Conservation (phyloP, 2,113 vertebrate genomes). For the Pteropus alecto region DNA sequence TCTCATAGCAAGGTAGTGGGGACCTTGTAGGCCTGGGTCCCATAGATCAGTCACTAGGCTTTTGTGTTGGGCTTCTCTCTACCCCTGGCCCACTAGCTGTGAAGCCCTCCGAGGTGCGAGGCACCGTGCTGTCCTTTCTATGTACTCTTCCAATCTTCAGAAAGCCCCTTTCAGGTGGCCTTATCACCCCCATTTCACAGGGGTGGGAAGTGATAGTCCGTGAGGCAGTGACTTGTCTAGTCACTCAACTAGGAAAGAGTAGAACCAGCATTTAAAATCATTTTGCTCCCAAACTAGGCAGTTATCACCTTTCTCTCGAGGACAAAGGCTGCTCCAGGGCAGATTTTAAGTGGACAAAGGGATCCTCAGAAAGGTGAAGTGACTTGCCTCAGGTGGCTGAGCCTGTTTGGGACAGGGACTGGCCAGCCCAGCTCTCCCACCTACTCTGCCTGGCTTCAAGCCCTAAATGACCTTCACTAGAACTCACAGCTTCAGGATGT, state of each 20-base stretch:
- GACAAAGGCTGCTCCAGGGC: neutral
- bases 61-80: neutral
- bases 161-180: neutral
- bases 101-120: neutral
- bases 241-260: neutral
- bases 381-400: neutral
- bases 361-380: neutral
- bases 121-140: neutral
- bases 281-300: neutral
- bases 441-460: neutral
- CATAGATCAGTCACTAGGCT: neutral
- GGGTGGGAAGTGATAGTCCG: neutral
- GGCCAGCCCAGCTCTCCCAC: neutral
- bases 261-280: neutral
- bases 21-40: neutral
- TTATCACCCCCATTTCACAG: neutral
- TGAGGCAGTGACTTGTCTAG: neutral
- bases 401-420: neutral
- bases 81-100: neutral
- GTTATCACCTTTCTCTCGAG: neutral
- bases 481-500: neutral
- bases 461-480: neutral
- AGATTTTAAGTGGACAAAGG: neutral
- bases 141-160: neutral
- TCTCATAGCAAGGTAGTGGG: neutral